A percentile compares a stretch with the other conserved stretches of the same genome.
phyloP scores from a whole-genome alignment of 2,113 vertebrate genomes.

The Apodemus sylvaticus region DNA sequence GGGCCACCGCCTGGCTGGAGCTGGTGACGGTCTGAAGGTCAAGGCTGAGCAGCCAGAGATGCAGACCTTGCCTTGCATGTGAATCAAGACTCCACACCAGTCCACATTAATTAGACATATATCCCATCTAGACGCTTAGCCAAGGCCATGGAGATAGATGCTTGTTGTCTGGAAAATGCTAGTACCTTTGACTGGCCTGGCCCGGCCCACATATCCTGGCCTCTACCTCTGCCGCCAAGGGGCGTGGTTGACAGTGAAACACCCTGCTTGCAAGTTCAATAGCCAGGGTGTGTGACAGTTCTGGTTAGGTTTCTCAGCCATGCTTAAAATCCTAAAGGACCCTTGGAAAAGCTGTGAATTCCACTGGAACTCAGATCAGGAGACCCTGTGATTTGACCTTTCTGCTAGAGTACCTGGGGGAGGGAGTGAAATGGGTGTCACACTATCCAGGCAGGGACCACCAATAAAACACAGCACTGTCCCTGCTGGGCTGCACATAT shows the following conservation, averaged over 20 bases:
- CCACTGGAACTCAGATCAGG: background rate
- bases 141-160: background rate
- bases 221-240: rapidly evolving
- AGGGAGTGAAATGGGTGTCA: background rate
- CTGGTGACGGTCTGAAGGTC: background rate
- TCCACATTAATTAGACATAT: background rate
- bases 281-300: rapidly evolving
- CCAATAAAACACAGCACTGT: background rate
- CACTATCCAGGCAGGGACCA: background rate
- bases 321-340: rapidly evolving
- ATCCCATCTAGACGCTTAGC: background rate
- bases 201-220: background rate
- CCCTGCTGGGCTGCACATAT: too few relatives aligned
- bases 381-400: background rate
- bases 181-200: background rate
- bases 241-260: rapidly evolving
- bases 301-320: background rate
- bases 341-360: background rate
- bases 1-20: background rate
- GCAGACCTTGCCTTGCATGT: rapidly evolving
- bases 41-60: rapidly evolving
- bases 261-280: rapidly evolving
- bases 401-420: background rate
- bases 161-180: background rate
- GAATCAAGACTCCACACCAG: background rate